Evolutionary conservation across 2,797 vertebrate genomes (phyloP).

Genomic region (Discoglossus pictus): DNA sequence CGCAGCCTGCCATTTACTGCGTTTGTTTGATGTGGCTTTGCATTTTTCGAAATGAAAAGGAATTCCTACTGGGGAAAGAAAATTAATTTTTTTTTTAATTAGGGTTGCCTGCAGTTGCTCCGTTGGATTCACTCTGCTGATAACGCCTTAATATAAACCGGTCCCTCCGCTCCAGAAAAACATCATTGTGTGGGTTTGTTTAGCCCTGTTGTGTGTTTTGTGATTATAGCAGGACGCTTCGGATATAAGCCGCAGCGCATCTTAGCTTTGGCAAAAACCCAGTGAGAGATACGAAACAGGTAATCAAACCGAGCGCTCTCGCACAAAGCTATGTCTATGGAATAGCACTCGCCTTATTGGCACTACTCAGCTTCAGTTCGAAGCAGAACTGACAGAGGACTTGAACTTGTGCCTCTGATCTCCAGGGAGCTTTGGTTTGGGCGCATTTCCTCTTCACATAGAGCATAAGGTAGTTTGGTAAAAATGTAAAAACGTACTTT

Average conservation of each 20-base stretch:
- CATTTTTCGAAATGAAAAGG: neutral
- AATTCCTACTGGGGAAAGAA: neutral
- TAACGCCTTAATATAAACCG: accelerated
- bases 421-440: too few species aligned
- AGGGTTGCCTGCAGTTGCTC: accelerated
- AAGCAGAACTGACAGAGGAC: too few species aligned
- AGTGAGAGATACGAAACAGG: too few species aligned
- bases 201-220: neutral
- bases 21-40: slow-evolving; percentile 10
- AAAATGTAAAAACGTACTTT: too few species aligned
- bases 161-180: neutral
- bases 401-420: too few species aligned
- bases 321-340: too few species aligned
- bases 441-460: too few species aligned
- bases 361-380: too few species aligned
- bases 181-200: neutral
- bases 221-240: neutral
- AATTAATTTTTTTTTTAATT: slow-evolving; percentile 37
- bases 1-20: slow-evolving; percentile 24
- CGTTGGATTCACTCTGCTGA: neutral
- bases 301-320: too few species aligned
- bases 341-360: too few species aligned
- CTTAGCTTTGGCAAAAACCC: too few species aligned
- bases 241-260: neutral
- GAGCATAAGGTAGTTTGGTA: too few species aligned